phyloP scores from a whole-genome alignment of 2,888 invertebrate genomes.

The Yponomeuta evonymella region DNA sequence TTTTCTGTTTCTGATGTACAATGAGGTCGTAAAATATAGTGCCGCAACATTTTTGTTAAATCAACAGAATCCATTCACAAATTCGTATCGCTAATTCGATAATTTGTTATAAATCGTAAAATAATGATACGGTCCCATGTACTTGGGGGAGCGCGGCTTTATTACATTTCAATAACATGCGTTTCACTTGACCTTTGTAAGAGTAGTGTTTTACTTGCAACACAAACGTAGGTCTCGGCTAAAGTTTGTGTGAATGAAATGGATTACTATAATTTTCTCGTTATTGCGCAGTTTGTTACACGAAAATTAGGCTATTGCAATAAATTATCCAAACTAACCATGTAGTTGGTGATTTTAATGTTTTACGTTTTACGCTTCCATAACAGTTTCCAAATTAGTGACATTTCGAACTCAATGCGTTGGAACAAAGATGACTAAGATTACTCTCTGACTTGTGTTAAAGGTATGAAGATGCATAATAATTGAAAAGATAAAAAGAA shows the following conservation, averaged over 20 bases:
- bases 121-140: conserved; percentile 23
- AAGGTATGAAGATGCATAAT: too few relatives aligned
- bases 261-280: conserved; percentile 1
- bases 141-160: conserved; percentile 23
- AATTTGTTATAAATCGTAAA: conserved; percentile 24
- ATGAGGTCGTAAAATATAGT: background rate
- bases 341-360: background rate
- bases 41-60: background rate
- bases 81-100: conserved; percentile 17
- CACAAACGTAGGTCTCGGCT: conserved; percentile 25
- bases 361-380: background rate
- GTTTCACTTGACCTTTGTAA: conserved; percentile 24
- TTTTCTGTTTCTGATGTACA: background rate
- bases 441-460: too few relatives aligned
- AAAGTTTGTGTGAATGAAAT: conserved; percentile 16
- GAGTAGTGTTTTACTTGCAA: conserved; percentile 20
- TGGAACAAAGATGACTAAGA: too few relatives aligned
- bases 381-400: background rate
- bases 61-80: background rate
- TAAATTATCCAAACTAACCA: background rate
- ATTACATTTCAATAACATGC: conserved; percentile 23
- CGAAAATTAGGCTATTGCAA: background rate
- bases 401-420: too few relatives aligned
- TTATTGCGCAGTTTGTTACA: background rate
- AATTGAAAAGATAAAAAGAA: too few relatives aligned